These are phyloP conservation scores for Microcebus tavaratra DNA, from an alignment of 2,113 vertebrate genomes.

Conservation along the genomic window DNA sequence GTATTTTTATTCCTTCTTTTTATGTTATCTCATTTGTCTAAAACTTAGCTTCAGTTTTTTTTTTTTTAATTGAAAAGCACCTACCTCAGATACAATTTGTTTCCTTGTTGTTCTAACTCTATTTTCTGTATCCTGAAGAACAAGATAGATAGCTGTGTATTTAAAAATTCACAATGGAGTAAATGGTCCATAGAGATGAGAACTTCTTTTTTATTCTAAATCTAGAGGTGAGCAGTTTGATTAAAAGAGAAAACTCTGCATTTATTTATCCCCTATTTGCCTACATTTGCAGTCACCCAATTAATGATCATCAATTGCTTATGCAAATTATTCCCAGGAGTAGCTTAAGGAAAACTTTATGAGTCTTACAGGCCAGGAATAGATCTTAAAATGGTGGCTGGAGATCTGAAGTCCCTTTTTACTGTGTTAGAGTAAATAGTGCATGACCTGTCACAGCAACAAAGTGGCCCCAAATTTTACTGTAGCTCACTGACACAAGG, in stretches of 20 bases:
- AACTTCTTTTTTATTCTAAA: constrained; percentile 9
- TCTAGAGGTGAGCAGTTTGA: constrained; percentile 26
- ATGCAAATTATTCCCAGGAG: constrained; percentile 59
- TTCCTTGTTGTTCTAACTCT: neutral
- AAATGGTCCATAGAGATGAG: neutral
- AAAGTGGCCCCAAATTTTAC: neutral
- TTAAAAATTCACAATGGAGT: neutral
- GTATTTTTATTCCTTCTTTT: neutral
- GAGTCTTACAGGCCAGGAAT: constrained; percentile 48
- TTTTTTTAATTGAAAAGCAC: neutral
- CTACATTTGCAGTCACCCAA: constrained; percentile 39
- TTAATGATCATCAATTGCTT: constrained; percentile 57
- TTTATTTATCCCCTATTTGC: constrained; percentile 50
- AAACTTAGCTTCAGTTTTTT: neutral
- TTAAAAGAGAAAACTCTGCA: constrained; percentile 38
- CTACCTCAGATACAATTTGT: neutral
- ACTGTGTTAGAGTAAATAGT: constrained; percentile 60
- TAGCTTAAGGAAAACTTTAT: constrained; percentile 51
- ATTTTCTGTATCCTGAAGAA: neutral
- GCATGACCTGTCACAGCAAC: constrained; percentile 5
- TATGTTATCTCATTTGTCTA: neutral
- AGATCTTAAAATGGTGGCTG: constrained; percentile 68
- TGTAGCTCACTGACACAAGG: neutral
- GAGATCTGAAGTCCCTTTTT: constrained; percentile 39
- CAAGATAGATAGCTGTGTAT: neutral